Percentiles rank a stretch among this genome's conserved stretches.
Conservation (phyloP, 2,888 invertebrate species). For the Andrena marginata region DNA sequence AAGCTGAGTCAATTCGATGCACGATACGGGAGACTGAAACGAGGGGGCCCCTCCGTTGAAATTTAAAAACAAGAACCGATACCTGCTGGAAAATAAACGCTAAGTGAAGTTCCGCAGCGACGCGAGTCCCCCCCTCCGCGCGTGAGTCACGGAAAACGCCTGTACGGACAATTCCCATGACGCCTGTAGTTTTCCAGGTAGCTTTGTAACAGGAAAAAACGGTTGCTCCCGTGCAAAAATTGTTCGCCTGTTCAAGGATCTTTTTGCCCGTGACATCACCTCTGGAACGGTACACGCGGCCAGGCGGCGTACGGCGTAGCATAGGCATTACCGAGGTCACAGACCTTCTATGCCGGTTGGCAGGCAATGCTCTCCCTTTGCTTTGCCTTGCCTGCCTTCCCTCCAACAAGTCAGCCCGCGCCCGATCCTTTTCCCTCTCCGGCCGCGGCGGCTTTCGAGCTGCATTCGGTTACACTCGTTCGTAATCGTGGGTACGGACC, state of each 20-base stretch:
- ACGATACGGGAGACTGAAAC: no score
- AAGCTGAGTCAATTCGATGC: no score
- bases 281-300: slow-evolving; percentile 75
- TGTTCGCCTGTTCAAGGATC: slow-evolving; percentile 59
- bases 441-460: slow-evolving; percentile 40
- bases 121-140: background rate
- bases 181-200: slow-evolving; percentile 13
- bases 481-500: slow-evolving; percentile 34
- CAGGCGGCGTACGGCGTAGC: slow-evolving; percentile 55
- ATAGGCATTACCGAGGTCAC: slow-evolving; percentile 82
- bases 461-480: slow-evolving; percentile 48
- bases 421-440: slow-evolving; percentile 52
- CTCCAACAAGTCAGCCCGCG: slow-evolving; percentile 49
- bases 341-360: slow-evolving; percentile 83
- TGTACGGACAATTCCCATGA: background rate
- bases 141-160: background rate
- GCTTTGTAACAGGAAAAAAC: slow-evolving; percentile 22
- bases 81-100: no score
- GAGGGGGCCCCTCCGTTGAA: no score
- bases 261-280: slow-evolving; percentile 77
- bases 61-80: no score
- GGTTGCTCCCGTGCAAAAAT: slow-evolving; percentile 21
- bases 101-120: no score
- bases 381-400: slow-evolving; percentile 61
- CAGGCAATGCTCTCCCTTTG: slow-evolving; percentile 77